These are phyloP conservation scores for Plebejus anna DNA, from an alignment of 2,888 invertebrate genomes.

Conservation along the genomic window DNA sequence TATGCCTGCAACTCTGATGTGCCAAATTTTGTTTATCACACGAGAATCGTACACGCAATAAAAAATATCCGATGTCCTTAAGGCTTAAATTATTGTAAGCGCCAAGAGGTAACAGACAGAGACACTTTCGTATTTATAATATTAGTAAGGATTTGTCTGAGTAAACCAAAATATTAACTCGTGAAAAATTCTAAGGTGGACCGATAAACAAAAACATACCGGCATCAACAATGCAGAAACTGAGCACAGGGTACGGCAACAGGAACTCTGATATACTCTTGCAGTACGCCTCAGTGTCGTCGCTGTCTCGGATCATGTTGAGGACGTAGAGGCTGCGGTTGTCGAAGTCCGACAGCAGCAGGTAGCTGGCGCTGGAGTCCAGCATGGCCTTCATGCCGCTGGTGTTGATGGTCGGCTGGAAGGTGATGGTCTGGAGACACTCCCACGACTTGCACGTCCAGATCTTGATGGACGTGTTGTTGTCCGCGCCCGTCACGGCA, in stretches of 20 bases:
- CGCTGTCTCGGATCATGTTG: constrained; percentile 76
- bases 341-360: constrained; percentile 93
- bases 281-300: constrained; percentile 82
- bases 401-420: constrained; percentile 73
- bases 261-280: constrained; percentile 91
- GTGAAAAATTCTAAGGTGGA: background rate
- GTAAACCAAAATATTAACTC: background rate
- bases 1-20: too few species aligned
- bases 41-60: too few species aligned
- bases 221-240: constrained; percentile 93
- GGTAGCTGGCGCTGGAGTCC: constrained; percentile 91
- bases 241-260: constrained; percentile 91
- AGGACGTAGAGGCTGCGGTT: constrained; percentile 91
- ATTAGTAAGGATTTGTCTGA: too few species aligned
- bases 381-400: constrained; percentile 86
- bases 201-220: constrained; percentile 49
- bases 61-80: too few species aligned
- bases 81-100: too few species aligned
- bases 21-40: too few species aligned
- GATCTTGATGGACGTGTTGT: constrained; percentile 93
- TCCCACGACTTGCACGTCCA: constrained; percentile 98
- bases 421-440: constrained; percentile 92
- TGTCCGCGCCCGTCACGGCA: constrained; percentile 93
- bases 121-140: too few species aligned
- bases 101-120: too few species aligned